Conservation (phyloP, 2,888 invertebrate species). For the Nomada lathburiana region DNA sequence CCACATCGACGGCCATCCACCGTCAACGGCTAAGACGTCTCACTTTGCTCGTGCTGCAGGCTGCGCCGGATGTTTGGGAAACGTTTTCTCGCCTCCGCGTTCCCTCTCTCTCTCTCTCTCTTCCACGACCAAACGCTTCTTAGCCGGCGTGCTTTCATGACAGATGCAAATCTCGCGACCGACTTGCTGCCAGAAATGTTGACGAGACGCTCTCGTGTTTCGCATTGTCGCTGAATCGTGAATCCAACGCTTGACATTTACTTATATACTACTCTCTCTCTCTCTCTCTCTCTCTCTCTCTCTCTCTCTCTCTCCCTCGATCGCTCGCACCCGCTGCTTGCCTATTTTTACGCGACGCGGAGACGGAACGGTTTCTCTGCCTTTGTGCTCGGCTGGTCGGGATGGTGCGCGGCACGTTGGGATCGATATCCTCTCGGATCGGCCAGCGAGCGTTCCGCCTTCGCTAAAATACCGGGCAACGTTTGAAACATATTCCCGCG, state of each 20-base stretch:
- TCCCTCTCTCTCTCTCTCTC: not conserved
- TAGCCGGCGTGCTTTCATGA: constrained; percentile 51
- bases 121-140: constrained; percentile 11
- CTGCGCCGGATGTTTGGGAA: constrained; percentile 65
- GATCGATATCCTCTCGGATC: not conserved
- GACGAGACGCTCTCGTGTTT: constrained; percentile 63
- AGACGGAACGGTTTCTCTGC: not conserved
- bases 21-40: constrained; percentile 69
- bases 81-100: constrained; percentile 61
- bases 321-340: not conserved
- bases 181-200: constrained; percentile 65
- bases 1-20: constrained; percentile 69
- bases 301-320: not conserved
- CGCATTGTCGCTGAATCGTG: constrained; percentile 38
- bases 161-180: constrained; percentile 70
- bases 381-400: not conserved
- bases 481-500: constrained; percentile 34
- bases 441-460: constrained; percentile 12
- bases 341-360: not conserved
- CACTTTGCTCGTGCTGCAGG: constrained; percentile 72
- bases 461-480: constrained; percentile 22
- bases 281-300: not conserved
- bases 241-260: constrained; percentile 24
- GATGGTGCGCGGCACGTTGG: not conserved
- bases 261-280: constrained; percentile 3